A percentile compares a stretch with the other conserved stretches of the same genome.
phyloP scores from a whole-genome alignment of 2,797 vertebrate species.

The Prionace glauca region DNA sequence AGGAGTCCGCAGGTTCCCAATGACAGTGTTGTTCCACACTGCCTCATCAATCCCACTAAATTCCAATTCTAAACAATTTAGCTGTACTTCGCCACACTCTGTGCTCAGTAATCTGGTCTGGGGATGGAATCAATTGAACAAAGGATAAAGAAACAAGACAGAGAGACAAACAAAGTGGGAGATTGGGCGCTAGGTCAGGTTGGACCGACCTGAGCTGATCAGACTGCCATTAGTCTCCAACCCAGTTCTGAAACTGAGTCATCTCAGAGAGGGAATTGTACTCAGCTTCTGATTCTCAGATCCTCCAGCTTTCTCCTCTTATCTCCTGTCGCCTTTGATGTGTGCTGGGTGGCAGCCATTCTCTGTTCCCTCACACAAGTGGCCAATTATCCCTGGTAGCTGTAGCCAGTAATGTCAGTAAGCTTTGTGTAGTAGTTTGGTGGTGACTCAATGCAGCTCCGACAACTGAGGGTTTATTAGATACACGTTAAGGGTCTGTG shows the following conservation, averaged over 20 bases:
- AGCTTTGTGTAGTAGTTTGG: not conserved
- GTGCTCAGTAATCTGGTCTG: not conserved
- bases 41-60: not conserved
- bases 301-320: not conserved
- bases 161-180: constrained; percentile 1
- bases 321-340: not conserved
- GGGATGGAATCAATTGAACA: not conserved
- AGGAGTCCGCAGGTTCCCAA: not conserved
- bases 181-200: not conserved
- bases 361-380: not conserved
- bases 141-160: not conserved
- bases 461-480: too few relatives aligned
- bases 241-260: not conserved
- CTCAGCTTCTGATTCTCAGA: not conserved
- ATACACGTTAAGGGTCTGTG: too few relatives aligned
- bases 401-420: not conserved
- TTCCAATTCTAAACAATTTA: not conserved
- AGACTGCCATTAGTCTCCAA: not conserved
- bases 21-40: too few relatives aligned
- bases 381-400: not conserved
- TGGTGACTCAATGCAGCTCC: too few relatives aligned
- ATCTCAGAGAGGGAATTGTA: not conserved
- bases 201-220: not conserved
- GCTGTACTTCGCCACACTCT: not conserved
- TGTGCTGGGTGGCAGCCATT: not conserved